Evolutionary conservation across 2,113 vertebrate genomes (phyloP).

Genomic region (Cochlearius cochlearius): DNA sequence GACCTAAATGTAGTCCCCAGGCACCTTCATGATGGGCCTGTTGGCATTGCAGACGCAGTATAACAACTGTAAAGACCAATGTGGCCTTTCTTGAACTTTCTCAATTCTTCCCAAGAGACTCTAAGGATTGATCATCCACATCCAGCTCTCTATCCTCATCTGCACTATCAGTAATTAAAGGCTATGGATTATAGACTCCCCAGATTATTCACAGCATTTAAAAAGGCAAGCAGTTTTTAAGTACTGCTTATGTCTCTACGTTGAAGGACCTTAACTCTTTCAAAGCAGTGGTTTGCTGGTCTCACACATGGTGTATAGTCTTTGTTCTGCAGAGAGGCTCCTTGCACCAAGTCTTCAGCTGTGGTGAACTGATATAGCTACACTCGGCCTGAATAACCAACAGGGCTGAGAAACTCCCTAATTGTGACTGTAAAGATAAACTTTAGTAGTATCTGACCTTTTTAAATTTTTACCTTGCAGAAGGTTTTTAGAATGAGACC

Average conservation of each 20-base stretch:
- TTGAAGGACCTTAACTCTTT: background rate
- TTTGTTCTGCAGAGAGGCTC: background rate
- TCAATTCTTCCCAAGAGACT: background rate
- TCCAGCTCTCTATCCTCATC: background rate
- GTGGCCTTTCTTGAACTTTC: background rate
- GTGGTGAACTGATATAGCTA: background rate
- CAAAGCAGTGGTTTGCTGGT: background rate
- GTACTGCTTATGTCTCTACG: background rate
- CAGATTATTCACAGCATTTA: background rate
- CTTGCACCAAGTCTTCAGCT: background rate
- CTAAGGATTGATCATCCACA: background rate
- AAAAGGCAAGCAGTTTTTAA: background rate
- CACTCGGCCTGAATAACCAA: background rate
- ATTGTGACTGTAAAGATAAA: background rate
- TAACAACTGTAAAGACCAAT: background rate
- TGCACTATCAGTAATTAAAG: background rate
- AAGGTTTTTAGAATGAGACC: background rate
- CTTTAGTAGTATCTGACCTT: background rate
- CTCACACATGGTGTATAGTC: accelerated
- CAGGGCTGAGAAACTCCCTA: background rate
- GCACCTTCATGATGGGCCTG: background rate
- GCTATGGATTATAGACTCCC: background rate
- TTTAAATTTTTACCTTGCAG: background rate
- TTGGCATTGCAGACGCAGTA: background rate
- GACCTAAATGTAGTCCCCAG: background rate